Evolutionary conservation across 1,140 invertebrate species (phyloP).

Genomic region (Arion vulgaris): DNA sequence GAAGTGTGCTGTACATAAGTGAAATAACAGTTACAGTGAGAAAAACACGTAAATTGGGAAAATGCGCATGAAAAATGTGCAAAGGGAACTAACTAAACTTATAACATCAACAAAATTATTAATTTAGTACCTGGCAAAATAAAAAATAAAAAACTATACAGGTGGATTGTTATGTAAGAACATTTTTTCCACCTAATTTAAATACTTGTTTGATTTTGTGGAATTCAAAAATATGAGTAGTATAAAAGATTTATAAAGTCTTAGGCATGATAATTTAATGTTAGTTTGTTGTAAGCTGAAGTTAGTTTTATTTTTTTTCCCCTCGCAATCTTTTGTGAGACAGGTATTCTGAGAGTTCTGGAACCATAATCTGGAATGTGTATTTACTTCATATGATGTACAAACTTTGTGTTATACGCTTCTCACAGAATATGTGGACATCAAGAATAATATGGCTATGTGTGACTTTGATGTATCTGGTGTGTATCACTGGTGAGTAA

Average conservation of each 20-base stretch:
- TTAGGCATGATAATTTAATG: too few species aligned
- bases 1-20: slow-evolving; percentile 16
- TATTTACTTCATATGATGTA: neutral
- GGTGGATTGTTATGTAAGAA: too few species aligned
- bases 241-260: too few species aligned
- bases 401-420: neutral
- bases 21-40: neutral
- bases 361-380: neutral
- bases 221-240: too few species aligned
- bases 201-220: too few species aligned
- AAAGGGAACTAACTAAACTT: neutral
- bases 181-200: too few species aligned
- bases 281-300: too few species aligned
- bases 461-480: neutral
- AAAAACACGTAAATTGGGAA: neutral
- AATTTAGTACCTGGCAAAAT: too few species aligned
- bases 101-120: neutral
- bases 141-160: too few species aligned
- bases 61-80: neutral
- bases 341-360: neutral
- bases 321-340: too few species aligned
- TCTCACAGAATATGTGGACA: neutral
- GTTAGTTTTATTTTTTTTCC: too few species aligned
- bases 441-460: neutral
- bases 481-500: neutral